Base-by-base conservation (phyloP, 2,888 invertebrate species). In the Melanostoma mellinum region DNA sequence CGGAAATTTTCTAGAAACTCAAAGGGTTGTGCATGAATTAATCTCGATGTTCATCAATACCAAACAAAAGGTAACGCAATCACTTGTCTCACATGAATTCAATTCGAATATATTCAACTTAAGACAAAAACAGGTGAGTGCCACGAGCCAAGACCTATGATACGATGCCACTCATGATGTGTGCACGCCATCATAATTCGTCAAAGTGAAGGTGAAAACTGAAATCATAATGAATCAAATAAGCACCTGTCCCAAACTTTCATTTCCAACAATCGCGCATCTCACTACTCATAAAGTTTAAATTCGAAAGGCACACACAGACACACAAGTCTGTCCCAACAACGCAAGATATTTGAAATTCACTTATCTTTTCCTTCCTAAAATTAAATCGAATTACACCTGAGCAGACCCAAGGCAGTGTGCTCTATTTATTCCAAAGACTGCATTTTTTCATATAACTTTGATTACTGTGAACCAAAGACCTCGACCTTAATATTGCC, bases 131-230 rank as follows among this genome's bases (percentile, higher is more conserved):
- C 20, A 20, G 20, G 20, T 20, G 20, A 20, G 20, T 20, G 20
- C 20, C 20, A 20, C 20, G 20, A 20, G 20, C 20, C 32, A 32
- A 44, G 33, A 72, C 58, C 63, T 50, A 30, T 38, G 20, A 46
- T 8, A 10, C 33, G 5, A 40, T 56, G 44, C 2, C 33, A 35
- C 6, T 20, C 9, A 46, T 60, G 67, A 60, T 73, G 55, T 35
- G 38, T 44, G 52, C 61, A 67, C 74, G 55, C 33, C 46, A 36
- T 38, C 32, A 69, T 38, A 63, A 56, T 75, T 44, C 68, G 60
- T 74, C 60, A 71, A 58, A 80, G 79, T 80, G 75, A 80, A 80
- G 79, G 79, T 75, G 56, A 68, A 79, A 38, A 36, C 30, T 3
- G 61, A 73, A 60, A 67, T 40, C 60, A 73, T 60, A 73, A 55